Evolutionary conservation across 2,888 invertebrate genomes (phyloP).

Genomic region (Phyllotreta cruciferae): DNA sequence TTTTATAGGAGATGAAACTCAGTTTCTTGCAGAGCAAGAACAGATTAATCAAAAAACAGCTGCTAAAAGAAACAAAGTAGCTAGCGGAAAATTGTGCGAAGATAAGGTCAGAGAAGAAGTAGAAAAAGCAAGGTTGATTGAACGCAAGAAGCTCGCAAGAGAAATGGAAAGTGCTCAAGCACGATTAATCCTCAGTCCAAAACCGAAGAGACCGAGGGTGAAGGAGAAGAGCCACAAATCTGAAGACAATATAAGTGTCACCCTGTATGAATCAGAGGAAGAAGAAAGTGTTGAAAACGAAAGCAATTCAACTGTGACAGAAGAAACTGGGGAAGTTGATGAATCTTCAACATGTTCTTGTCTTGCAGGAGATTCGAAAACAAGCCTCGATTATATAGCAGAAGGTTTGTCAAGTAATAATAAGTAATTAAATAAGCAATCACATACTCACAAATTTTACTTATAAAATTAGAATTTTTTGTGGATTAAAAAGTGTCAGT

Average conservation of each 20-base stretch:
- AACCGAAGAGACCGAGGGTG: slow-evolving; percentile 29
- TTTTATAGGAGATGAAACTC: slow-evolving; percentile 55
- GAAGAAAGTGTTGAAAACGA: slow-evolving; percentile 1
- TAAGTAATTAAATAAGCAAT: too few relatives aligned
- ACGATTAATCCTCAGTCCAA: background rate
- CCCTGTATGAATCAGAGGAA: slow-evolving; percentile 6
- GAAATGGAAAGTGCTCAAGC: slow-evolving; percentile 59
- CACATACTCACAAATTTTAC: too few relatives aligned
- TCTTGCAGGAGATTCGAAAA: background rate
- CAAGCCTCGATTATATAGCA: slow-evolving; percentile 1
- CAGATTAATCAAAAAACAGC: slow-evolving; percentile 48
- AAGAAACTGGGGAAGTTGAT: slow-evolving; percentile 3
- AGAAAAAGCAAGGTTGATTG: slow-evolving; percentile 37
- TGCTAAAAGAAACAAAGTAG: slow-evolving; percentile 58
- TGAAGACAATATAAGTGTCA: slow-evolving; percentile 8
- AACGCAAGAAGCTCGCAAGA: slow-evolving; percentile 55
- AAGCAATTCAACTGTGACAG: slow-evolving; percentile 4
- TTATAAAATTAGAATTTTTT: too few relatives aligned
- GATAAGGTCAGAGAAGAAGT: slow-evolving; percentile 45
- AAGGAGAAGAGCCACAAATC: slow-evolving; percentile 7
- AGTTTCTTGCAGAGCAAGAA: slow-evolving; percentile 38
- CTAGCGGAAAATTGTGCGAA: slow-evolving; percentile 55
- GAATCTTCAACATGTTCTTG: slow-evolving; percentile 15
- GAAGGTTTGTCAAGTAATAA: background rate
- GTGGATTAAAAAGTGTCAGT: too few relatives aligned